Conservation (phyloP, 2,113 vertebrate species). For the Synodontis membranacea region DNA sequence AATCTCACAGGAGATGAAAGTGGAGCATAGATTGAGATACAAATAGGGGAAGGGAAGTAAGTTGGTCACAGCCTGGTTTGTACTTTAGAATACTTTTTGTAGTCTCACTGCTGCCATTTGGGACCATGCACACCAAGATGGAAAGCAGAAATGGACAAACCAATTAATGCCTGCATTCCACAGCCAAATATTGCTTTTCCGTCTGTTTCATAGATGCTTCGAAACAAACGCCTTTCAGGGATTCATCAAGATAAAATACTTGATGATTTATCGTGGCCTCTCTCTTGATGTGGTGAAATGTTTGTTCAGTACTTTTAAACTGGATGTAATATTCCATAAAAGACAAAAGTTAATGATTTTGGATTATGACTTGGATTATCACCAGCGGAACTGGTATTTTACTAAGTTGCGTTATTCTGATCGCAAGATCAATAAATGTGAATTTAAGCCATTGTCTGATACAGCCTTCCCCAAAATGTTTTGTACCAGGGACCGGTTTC, state of each 20-base stretch:
- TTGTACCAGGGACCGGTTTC: too few species aligned
- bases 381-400: neutral
- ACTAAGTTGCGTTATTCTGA: neutral
- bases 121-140: conserved; percentile 31
- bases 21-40: neutral
- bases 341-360: neutral
- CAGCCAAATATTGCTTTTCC: conserved; percentile 11
- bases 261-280: neutral
- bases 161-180: conserved; percentile 30
- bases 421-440: neutral
- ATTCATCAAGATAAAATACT: neutral
- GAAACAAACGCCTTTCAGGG: neutral
- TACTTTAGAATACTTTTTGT: conserved; percentile 1
- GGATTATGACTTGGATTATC: neutral
- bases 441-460: neutral
- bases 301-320: neutral
- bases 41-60: neutral
- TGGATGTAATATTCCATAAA: neutral
- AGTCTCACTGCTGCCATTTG: conserved; percentile 36
- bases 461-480: too few species aligned
- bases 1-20: neutral
- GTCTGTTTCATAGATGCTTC: conserved; percentile 15
- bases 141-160: conserved; percentile 37
- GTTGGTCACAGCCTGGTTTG: neutral
- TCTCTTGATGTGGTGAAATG: neutral